phyloP scores from a whole-genome alignment of 2,888 invertebrate genomes.

The Sicus ferrugineus region DNA sequence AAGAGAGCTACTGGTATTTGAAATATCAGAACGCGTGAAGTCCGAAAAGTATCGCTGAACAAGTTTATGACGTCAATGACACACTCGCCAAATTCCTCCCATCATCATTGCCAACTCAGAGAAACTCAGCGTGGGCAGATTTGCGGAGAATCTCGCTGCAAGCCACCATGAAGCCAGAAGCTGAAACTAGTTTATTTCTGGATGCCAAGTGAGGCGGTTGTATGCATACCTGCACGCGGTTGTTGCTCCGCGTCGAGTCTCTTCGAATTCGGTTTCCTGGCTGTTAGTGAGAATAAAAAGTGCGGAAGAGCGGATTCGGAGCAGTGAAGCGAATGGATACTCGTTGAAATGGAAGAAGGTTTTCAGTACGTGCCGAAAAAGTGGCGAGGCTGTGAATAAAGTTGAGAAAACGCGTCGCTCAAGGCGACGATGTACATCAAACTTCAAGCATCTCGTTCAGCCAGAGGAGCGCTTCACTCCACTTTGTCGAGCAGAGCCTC shows the following conservation, averaged over 20 bases:
- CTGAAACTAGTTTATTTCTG: constrained; percentile 31
- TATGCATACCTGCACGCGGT: neutral
- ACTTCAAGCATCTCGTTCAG: constrained; percentile 9
- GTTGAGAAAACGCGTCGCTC: neutral
- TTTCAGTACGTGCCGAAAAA: constrained; percentile 7
- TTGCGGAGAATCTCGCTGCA: neutral
- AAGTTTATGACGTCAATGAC: neutral
- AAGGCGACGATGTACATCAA: constrained; percentile 17
- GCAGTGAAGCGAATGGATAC: neutral
- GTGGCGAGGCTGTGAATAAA: constrained; percentile 7
- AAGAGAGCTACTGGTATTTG: too few relatives aligned
- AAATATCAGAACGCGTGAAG: too few relatives aligned
- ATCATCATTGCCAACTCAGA: neutral
- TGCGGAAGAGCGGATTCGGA: neutral
- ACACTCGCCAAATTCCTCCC: neutral
- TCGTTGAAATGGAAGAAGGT: constrained; percentile 13
- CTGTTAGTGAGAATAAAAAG: constrained; percentile 19
- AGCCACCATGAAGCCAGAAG: constrained; percentile 17
- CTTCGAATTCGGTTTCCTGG: constrained; percentile 6
- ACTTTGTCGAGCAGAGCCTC: neutral
- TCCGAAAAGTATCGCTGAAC: too few relatives aligned
- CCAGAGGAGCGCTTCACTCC: constrained; percentile 17
- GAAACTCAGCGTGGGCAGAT: constrained; percentile 7
- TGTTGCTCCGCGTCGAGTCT: neutral
- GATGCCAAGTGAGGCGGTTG: constrained; percentile 23